Percentiles rank a stretch among this genome's conserved stretches.
Conservation (phyloP, 1,140 invertebrate genomes). For the Psilanteris sp. region DNA sequence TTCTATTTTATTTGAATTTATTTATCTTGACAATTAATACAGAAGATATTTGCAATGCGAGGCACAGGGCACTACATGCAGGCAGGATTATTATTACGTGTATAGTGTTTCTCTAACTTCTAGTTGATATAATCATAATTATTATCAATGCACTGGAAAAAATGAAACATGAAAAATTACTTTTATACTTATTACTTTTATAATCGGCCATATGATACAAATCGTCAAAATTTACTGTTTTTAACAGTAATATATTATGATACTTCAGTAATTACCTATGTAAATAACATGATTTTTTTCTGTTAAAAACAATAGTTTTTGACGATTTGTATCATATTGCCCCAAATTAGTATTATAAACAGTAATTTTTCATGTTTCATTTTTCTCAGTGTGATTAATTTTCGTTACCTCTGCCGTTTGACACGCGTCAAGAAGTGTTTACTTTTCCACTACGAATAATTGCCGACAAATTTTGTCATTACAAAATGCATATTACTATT, state of each 20-base stretch:
- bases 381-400: too few species aligned
- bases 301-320: too few species aligned
- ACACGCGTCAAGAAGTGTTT: background rate
- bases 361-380: too few species aligned
- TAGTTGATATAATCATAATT: conserved; percentile 32
- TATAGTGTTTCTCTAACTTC: conserved; percentile 19
- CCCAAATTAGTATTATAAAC: too few species aligned
- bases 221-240: too few species aligned
- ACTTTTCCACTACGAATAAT: background rate
- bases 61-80: conserved; percentile 58
- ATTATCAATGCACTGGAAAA: too few species aligned
- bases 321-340: too few species aligned
- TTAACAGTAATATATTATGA: too few species aligned
- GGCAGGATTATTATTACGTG: conserved; percentile 46
- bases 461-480: background rate
- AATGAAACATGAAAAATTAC: too few species aligned
- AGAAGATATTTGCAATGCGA: conserved; percentile 50
- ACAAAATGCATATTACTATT: conserved; percentile 9
- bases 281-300: too few species aligned
- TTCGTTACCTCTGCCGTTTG: background rate
- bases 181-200: too few species aligned
- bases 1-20: background rate
- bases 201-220: too few species aligned
- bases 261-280: background rate
- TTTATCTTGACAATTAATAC: conserved; percentile 37